A percentile compares a stretch with the other conserved stretches of the same genome.
Conservation (phyloP, 1,140 invertebrate species). For the Macrobrachium rosenbergii region DNA sequence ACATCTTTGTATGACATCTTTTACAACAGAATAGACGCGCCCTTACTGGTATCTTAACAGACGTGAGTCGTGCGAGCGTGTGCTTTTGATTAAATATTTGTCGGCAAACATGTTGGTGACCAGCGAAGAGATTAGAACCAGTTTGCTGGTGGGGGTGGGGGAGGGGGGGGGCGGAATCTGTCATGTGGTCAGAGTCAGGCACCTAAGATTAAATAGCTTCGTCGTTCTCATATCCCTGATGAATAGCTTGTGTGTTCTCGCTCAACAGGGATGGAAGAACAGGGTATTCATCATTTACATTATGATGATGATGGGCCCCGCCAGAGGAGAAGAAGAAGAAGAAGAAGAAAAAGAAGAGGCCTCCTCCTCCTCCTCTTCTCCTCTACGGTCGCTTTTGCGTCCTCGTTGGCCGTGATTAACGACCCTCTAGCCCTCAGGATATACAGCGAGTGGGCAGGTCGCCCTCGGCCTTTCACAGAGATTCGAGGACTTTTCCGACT, state of each 20-base stretch:
- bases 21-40: neutral
- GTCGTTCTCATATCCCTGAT: constrained; percentile 26
- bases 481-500: neutral
- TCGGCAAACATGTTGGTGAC: too few relatives aligned
- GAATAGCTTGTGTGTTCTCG: constrained; percentile 57
- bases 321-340: constrained; percentile 1
- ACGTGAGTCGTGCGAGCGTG: too few relatives aligned
- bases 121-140: too few relatives aligned
- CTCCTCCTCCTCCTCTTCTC: too few relatives aligned
- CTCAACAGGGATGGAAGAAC: constrained; percentile 57
- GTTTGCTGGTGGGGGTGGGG: neutral
- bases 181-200: too few relatives aligned
- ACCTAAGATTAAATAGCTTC: neutral
- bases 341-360: constrained; percentile 2
- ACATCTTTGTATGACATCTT: too few relatives aligned
- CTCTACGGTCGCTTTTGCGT: neutral
- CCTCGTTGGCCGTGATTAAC: neutral
- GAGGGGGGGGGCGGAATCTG: neutral
- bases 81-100: too few relatives aligned
- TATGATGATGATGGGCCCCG: constrained; percentile 46
- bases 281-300: constrained; percentile 60
- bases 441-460: neutral
- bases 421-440: constrained; percentile 1
- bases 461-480: neutral
- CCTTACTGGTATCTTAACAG: neutral